phyloP scores from a whole-genome alignment of 2,113 vertebrate genomes.

The Castor canadensis region DNA sequence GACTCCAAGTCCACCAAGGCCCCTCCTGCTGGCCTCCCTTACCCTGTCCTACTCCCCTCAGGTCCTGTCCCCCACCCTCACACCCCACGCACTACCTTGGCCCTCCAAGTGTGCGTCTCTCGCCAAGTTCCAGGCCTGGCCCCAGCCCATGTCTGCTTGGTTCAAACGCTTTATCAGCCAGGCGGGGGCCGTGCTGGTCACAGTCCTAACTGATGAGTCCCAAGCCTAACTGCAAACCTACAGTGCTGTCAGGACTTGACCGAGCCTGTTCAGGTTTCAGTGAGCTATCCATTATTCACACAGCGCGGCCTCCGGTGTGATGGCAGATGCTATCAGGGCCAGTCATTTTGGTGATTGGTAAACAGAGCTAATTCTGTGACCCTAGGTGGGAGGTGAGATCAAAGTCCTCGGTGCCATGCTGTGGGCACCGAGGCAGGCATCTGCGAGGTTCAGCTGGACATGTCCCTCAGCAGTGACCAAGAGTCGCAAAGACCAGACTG shows the following conservation, averaged over 20 bases:
- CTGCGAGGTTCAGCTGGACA: too few relatives aligned
- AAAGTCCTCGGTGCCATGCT: rapidly evolving
- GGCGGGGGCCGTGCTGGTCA: background rate
- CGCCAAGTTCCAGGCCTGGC: background rate
- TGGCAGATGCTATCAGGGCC: constrained; percentile 28
- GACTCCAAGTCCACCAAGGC: background rate
- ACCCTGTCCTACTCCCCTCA: background rate
- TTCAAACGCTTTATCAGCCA: rapidly evolving
- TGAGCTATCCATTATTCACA: constrained; percentile 65
- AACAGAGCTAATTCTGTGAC: constrained; percentile 8
- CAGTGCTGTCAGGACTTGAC: background rate
- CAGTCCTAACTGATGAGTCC: background rate
- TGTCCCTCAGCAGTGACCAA: background rate
- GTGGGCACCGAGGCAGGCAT: background rate
- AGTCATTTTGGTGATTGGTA: constrained; percentile 38
- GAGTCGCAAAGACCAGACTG: background rate
- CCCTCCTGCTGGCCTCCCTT: too few relatives aligned
- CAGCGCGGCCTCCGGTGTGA: background rate
- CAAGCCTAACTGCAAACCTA: background rate
- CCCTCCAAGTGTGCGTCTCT: rapidly evolving
- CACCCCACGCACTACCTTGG: background rate
- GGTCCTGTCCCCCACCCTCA: too few relatives aligned
- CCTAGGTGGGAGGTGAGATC: background rate
- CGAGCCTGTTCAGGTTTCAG: background rate
- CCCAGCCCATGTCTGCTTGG: background rate